phyloP scores from a whole-genome alignment of 2,888 invertebrate genomes.

The Sarcophaga rosellei region DNA sequence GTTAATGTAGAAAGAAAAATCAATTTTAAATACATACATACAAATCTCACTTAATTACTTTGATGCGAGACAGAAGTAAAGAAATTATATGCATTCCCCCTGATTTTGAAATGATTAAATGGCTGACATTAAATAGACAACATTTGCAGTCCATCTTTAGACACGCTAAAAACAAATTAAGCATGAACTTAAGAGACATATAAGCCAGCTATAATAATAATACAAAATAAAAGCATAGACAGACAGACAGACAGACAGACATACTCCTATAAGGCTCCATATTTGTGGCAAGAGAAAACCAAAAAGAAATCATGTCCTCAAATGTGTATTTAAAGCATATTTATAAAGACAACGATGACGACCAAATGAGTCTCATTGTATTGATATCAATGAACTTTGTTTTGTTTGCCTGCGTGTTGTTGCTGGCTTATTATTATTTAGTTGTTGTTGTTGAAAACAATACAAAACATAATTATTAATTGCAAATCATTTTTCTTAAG shows the following conservation, averaged over 20 bases:
- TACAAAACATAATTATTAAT: conserved; percentile 72
- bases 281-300: conserved; percentile 10
- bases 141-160: conserved; percentile 66
- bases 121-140: conserved; percentile 67
- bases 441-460: conserved; percentile 65
- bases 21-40: background rate
- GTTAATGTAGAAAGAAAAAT: background rate
- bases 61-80: background rate
- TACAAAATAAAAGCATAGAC: conserved; percentile 30
- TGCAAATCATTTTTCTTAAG: conserved; percentile 72
- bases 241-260: conserved; percentile 18
- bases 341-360: background rate
- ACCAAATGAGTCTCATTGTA: conserved; percentile 48
- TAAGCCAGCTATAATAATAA: background rate
- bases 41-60: background rate
- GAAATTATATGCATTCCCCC: conserved; percentile 1
- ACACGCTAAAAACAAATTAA: conserved; percentile 68
- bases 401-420: conserved; percentile 10
- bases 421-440: background rate
- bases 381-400: conserved; percentile 65
- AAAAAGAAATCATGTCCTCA: conserved; percentile 49
- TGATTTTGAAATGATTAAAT: conserved; percentile 58
- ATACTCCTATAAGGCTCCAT: background rate
- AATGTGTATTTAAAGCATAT: conserved; percentile 7
- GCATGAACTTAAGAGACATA: conserved; percentile 39